Evolutionary conservation across 2,113 vertebrate species (phyloP).

Genomic region (rat (Rattus norvegicus)): DNA sequence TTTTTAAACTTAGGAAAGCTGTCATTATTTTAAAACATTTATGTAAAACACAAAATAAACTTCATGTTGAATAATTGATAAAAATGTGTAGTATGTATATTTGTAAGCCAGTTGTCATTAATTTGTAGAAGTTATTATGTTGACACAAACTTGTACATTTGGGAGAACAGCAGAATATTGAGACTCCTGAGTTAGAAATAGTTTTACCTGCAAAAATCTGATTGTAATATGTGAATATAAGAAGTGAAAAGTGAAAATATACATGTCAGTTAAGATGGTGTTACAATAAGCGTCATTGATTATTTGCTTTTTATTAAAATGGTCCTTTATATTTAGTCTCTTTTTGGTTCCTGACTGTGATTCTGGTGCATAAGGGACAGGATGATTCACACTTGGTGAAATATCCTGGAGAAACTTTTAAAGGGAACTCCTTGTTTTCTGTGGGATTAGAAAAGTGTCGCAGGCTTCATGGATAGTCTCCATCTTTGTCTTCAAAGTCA

Average conservation of each 20-base stretch:
- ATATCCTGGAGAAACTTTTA: not conserved
- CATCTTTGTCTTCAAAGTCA: not conserved
- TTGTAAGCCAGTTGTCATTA: not conserved
- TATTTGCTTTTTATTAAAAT: not conserved
- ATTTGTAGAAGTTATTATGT: not conserved
- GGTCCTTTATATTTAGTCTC: not conserved
- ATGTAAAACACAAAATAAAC: not conserved
- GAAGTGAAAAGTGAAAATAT: not conserved
- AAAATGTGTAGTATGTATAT: not conserved
- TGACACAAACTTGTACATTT: not conserved
- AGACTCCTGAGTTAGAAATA: not conserved
- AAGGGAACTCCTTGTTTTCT: not conserved
- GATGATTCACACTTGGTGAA: not conserved
- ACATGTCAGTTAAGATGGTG: not conserved
- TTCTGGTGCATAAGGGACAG: not conserved
- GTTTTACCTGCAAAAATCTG: conserved; percentile 17
- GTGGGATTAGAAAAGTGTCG: not conserved
- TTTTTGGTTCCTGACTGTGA: not conserved
- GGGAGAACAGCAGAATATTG: not conserved
- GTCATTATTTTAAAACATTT: not conserved
- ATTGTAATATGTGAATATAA: not conserved
- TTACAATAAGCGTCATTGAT: not conserved
- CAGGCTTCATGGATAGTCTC: not conserved
- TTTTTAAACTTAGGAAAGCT: not conserved
- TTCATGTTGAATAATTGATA: not conserved